Conservation (phyloP, 2,113 vertebrate species). For the Machaerirhynchus nigripectus region DNA sequence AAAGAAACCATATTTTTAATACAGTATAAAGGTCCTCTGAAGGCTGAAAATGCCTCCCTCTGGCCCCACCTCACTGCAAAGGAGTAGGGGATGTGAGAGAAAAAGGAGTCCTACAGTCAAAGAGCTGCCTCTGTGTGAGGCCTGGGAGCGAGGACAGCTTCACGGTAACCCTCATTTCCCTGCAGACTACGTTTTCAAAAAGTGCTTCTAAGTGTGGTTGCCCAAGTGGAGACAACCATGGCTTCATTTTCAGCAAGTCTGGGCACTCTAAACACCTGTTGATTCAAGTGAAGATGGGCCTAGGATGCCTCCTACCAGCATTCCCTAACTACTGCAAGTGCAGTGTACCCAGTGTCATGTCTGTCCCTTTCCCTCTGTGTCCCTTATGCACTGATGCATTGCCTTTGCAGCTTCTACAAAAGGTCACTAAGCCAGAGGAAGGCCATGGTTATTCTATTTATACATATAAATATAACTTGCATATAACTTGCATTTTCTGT, state of each 20-base stretch:
- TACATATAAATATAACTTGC: background rate
- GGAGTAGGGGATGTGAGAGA: background rate
- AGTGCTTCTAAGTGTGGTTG: constrained; percentile 6
- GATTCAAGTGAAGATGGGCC: background rate
- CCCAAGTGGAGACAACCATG: background rate
- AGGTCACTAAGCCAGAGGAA: background rate
- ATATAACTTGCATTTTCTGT: background rate
- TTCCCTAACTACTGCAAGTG: background rate
- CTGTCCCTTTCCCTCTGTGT: background rate
- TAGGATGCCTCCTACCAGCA: background rate
- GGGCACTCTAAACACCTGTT: constrained; percentile 14
- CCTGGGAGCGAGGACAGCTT: constrained; percentile 4
- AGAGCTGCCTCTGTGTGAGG: constrained; percentile 39
- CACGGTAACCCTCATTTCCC: background rate
- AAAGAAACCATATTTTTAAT: constrained; percentile 61
- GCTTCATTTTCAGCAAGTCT: constrained; percentile 30
- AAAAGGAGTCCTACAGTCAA: background rate
- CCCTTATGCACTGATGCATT: background rate
- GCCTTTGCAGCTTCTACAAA: background rate
- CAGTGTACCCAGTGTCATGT: background rate
- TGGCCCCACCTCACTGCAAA: background rate
- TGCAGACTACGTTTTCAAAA: background rate
- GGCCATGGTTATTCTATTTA: background rate
- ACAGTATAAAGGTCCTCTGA: constrained; percentile 54
- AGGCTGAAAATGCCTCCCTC: constrained; percentile 25